Conservation (phyloP, 1,140 invertebrate species). For the Onthophagus taurus region DNA sequence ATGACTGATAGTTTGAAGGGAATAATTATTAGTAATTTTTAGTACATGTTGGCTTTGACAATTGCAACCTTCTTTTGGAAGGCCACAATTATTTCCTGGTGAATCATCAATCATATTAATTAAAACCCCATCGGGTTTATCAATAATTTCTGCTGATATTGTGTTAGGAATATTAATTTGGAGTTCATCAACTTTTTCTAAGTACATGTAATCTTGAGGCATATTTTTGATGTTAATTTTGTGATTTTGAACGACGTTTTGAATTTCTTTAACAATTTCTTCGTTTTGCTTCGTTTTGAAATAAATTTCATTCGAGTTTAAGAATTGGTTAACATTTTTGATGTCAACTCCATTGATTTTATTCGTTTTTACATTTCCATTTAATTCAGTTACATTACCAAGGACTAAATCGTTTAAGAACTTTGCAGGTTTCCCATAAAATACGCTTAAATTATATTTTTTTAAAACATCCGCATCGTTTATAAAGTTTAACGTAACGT, state of each 20-base stretch:
- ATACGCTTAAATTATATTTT: no score
- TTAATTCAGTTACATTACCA: slow-evolving; percentile 23
- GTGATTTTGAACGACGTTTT: slow-evolving; percentile 14
- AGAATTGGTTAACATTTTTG: slow-evolving; percentile 21
- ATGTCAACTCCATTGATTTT: slow-evolving; percentile 9
- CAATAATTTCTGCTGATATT: slow-evolving; percentile 18
- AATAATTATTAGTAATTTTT: slow-evolving; percentile 24
- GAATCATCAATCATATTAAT: slow-evolving; percentile 24
- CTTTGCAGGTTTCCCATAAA: no score
- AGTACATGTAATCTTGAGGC: slow-evolving; percentile 28
- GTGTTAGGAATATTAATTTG: slow-evolving; percentile 23
- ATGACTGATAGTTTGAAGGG: slow-evolving; percentile 21
- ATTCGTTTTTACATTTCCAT: slow-evolving; percentile 19
- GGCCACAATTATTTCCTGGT: slow-evolving; percentile 23
- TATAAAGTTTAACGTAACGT: slow-evolving; percentile 21
- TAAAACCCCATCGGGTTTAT: slow-evolving; percentile 22
- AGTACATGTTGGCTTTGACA: slow-evolving; percentile 28
- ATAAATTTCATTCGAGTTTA: not conserved
- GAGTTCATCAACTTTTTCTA: slow-evolving; percentile 27
- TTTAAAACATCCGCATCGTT: no score
- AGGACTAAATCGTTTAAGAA: no score
- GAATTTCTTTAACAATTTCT: slow-evolving; percentile 15
- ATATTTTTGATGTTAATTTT: slow-evolving; percentile 14
- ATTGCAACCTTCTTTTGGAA: slow-evolving; percentile 23
- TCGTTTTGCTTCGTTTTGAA: not conserved